Evolutionary conservation across 1,140 invertebrate genomes (phyloP), one percentile per base, ranked within the genome.

Genomic region (Radopholus similis): DNA sequence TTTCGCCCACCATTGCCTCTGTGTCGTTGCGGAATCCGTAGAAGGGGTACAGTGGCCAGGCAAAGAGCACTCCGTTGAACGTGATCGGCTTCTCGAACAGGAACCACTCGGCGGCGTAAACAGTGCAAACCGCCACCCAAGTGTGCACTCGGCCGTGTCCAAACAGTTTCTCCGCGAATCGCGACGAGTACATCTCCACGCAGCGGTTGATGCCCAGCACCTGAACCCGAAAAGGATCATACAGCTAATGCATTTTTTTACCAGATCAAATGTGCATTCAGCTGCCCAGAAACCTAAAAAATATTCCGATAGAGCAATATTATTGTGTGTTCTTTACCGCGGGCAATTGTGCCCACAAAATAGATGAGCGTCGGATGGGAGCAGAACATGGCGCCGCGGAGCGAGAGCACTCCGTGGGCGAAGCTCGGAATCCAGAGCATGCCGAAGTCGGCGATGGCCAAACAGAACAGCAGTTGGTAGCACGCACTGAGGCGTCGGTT

Each of bases 221-320:
- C 51, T 54, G 4, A 4, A 18, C 3, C 30, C 21, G 21, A 23
- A 47, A 47, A 4, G 26, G 26, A 47, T 47, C 4, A 4, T 4
- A 2, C 18, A 47, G n/a, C n/a, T n/a, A n/a, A n/a, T n/a, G n/a
- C n/a, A n/a, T n/a, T n/a, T n/a, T n/a, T n/a, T n/a, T 15, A 54
- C 51, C n/a, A 54, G 35, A 54, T 54, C 51, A 15, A 34, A 28
- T 1, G 35, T 4, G 6, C 15, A 18, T 54, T 54, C 51, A 21
- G 51, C 51, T 32, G 51, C 51, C 51, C 51, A 54, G n/a, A 54
- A 23, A 54, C 30, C 51, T 54, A 1, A 54, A 54, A 54, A 54
- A 54, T 15, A 11, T 26, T 11, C 30, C 30, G 8, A 11, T 51
- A 23, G 9, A 9, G 47, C 9, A 49, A 51, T 28, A n/a, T 28